Base-by-base conservation (phyloP, 2,797 vertebrate species). In the Myoxocephalus aenaeus region DNA sequence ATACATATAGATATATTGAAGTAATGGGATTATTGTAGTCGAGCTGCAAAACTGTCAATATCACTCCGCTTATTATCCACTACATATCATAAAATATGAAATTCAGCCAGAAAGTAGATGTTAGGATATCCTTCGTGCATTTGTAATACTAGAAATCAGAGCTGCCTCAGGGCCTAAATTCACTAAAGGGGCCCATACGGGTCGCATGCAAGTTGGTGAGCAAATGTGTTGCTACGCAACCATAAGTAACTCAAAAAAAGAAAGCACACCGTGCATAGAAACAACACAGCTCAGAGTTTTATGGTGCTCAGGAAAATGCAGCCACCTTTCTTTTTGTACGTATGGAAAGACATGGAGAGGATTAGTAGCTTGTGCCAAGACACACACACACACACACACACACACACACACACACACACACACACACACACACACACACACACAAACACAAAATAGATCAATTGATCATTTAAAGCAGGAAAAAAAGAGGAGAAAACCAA, bases 141-240 rank as follows among this genome's bases (percentile, higher is more conserved):
- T 61, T 70, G 66, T 73, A 40, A 77, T 0, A n/a, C 18, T 54
- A 68, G 22, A 82, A 79, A 87, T 73, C 61, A 27, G 42, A 56
- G 54, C 69, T 73, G 73, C 77, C 68, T 81, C 62, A 14, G 70
- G 68, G 70, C 67, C 54, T 62, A 51, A 32, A 27, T 36, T 68
- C 46, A 74, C 53, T 44, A 22, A 67, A 71, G 38, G 32, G 38
- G 58, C 54, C 42, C 76, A 51, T 64, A 66, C 40, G 13, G 54
- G 42, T 64, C 53, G 67, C 14, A 68, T 67, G 61, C 50, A 78
- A 44, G 68, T 62, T 79, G 38, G 44, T 65, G 70, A 65, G 58
- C 40, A 74, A 84, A 82, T 57, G 73, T 74, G 88, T 87, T 90
- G 78, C 86, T 79, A 84, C 79, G 84, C 85, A 86, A 83, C 84